phyloP scores from a whole-genome alignment of 37 sponge, comb jelly and placozoan genomes.

The Ianthella basta region DNA sequence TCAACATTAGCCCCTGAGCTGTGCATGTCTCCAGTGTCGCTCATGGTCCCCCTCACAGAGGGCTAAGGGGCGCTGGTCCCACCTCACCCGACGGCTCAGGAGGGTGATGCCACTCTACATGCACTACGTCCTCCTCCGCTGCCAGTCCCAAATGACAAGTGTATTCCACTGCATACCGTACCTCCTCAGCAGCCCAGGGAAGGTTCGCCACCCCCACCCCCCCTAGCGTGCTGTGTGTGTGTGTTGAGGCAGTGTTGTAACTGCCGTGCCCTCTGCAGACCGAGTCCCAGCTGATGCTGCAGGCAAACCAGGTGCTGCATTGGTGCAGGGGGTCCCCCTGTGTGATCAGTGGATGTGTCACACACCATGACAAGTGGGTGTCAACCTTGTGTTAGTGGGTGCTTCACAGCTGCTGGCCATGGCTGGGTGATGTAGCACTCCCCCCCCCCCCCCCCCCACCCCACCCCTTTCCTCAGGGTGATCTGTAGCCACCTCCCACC shows the following conservation, averaged over 20 bases:
- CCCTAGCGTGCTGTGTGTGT: not conserved
- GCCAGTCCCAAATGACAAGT: constrained; percentile 11
- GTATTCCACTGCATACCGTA: constrained; percentile 2
- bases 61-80: not conserved
- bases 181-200: constrained; percentile 1
- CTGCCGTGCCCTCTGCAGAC: not conserved
- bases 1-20: not conserved
- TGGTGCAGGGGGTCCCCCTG: constrained; percentile 1
- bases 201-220: not conserved
- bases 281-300: not conserved
- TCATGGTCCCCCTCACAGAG: too few species aligned
- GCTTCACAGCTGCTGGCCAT: too few species aligned
- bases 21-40: not conserved
- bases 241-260: too few species aligned
- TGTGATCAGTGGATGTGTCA: not conserved
- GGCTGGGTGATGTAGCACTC: too few species aligned
- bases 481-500: constrained; percentile 16
- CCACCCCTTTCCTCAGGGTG: not conserved
- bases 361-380: not conserved
- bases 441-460: too few species aligned
- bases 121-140: not conserved
- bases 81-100: not conserved
- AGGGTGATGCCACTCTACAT: constrained; percentile 9
- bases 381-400: too few species aligned
- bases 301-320: constrained; percentile 8